Base-by-base conservation (phyloP, 2,113 vertebrate genomes). In the Xenotilapia leptura region DNA sequence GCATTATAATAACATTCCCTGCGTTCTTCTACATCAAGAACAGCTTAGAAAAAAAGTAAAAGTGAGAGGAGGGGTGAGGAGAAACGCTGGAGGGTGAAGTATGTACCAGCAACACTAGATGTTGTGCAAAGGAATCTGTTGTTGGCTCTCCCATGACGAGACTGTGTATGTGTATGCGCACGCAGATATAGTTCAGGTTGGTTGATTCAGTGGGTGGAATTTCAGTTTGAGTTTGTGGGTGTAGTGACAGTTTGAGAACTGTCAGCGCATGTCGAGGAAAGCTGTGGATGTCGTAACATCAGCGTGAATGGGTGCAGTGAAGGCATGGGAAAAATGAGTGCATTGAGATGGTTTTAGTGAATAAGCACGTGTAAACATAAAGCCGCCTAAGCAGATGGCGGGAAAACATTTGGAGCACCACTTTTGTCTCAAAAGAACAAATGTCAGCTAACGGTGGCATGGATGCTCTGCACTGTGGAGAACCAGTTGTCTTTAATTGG, bases 1-100 rank as follows among this genome's bases (percentile, higher is more conserved):
- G 87, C 93, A 95, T 95, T 95, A 92, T 93, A 96, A 95, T 95
- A 94, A 95, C 96, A 96, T 96, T 96, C 96, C 93, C 86, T n/a
- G 82, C 82, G 68, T 91, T 91, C 92, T 91, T 93, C 79, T 79
- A 86, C 90, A 92, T 93, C 91, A 92, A 83, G 88, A 92, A 83
- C 80, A 93, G 84, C 82, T 84, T 88, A 89, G 36, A 55, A 85
- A 55, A 38, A 62, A 70, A 80, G 81, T 40, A 49, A 80, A 65
- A 80, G 54, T 33, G 68, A 84, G 89, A 82, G 26, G 83, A 80
- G 55, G 33, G 75, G 28, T 56, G 81, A 81, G 21, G 53, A 49
- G 56, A 55, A 65, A 70, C 15, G 83, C 62, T 83, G 60, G 12
- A 82, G 87, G 91, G 86, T 88, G 92, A 93, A 92, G 88, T 92